phyloP scores from a whole-genome alignment of 2,797 vertebrate species.

The Urosaurus nigricauda region DNA sequence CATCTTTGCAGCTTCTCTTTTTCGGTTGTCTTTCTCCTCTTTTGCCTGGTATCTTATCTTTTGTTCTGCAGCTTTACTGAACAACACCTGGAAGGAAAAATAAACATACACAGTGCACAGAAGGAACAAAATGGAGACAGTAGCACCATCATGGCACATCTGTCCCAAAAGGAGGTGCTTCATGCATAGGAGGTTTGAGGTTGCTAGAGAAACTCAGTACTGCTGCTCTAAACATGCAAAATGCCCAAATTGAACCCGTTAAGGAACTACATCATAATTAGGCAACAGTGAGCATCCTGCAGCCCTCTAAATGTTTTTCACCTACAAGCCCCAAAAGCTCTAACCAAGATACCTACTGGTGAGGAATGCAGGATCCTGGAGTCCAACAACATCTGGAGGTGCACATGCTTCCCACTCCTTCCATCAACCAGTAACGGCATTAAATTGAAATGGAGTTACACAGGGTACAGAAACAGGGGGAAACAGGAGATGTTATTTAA shows the following conservation, averaged over 20 bases:
- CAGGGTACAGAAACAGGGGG: neutral
- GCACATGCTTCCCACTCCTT: no score
- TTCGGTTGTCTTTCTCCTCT: conserved; percentile 80
- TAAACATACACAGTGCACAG: neutral
- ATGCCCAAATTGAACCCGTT: no score
- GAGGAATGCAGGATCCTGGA: no score
- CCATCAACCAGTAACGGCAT: neutral
- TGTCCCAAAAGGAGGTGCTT: neutral
- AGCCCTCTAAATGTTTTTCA: no score
- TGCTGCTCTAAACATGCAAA: neutral
- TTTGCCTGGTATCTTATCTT: conserved; percentile 85
- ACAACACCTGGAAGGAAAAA: conserved; percentile 85
- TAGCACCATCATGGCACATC: no score
- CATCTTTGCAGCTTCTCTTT: conserved; percentile 83
- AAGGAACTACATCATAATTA: no score
- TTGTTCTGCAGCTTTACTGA: conserved; percentile 87
- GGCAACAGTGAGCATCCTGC: no score
- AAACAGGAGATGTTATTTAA: neutral
- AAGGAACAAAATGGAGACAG: neutral
- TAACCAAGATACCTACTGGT: no score
- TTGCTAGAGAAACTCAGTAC: neutral
- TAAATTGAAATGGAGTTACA: neutral
- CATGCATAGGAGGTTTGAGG: neutral
- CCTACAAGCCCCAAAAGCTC: no score
- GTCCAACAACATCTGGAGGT: no score